Evolutionary conservation across 2,113 vertebrate species (phyloP), one percentile per base, ranked within the genome.

Genomic region (Columba janthina): DNA sequence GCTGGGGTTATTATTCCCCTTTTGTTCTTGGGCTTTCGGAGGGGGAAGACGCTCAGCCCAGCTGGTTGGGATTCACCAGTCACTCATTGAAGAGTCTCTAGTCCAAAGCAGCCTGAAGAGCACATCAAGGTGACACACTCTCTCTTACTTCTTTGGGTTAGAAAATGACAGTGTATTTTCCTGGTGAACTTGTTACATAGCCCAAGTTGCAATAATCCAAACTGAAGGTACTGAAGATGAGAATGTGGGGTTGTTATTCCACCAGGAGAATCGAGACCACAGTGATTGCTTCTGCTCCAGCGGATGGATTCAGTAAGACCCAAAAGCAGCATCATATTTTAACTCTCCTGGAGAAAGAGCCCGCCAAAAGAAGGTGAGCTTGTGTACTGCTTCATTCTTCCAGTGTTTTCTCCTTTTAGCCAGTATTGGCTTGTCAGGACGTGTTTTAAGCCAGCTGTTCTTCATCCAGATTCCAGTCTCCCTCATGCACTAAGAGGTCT

Each of bases 401-500:
- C 67, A 93, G 58, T 31, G 46, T 69, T 94, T 95, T 88, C 61
- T 88, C 67, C 71, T 88, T 92, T 79, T 79, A 93, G 53, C n/a
- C 51, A 88, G 44, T 21, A 38, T 75, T 95, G 92, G 94, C 90
- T 79, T 76, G 60, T 58, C 28, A 58, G 81, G 34, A 3, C 78
- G 29, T 93, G 66, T 66, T 91, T 84, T 73, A 57, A 94, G 91
- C 95, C 94, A 96, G 93, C 89, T 96, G 94, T 79, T 94, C 92
- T 76, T 88, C 82, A 82, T 95, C 94, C 94, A 96, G 92, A 46
- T 95, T 96, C 82, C 92, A 94, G 88, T 54, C 58, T 92, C 75
- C 54, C 84, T 93, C 79, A 38, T 85, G 92, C 79, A 81, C 92
- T 94, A 46, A 94, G 89, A 88, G 87, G 53, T 95, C 94, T 95